Conservation (phyloP, 2,797 vertebrate species). For the Lepidocolaptes lacrymiger region DNA sequence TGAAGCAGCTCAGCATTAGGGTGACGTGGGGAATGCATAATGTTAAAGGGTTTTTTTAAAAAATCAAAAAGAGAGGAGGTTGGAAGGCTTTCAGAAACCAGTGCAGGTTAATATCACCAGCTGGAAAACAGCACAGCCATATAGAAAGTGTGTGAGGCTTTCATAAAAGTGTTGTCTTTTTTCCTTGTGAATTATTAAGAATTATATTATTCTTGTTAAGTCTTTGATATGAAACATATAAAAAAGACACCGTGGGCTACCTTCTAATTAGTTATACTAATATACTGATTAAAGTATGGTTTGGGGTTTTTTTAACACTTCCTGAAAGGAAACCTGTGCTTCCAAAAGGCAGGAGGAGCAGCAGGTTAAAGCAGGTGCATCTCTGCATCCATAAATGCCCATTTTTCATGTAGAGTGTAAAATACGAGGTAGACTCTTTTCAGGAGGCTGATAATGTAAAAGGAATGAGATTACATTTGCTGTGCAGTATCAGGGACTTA, state of each 20-base stretch:
- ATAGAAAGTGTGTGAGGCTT: not conserved
- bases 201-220: not conserved
- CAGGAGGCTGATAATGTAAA: not conserved
- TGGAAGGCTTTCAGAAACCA: not conserved
- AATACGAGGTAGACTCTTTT: not conserved
- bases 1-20: not conserved
- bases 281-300: not conserved
- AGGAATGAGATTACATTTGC: slow-evolving; percentile 47
- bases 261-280: not conserved
- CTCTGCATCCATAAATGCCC: not conserved
- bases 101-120: not conserved
- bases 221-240: not conserved
- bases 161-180: not conserved
- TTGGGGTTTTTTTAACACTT: not conserved
- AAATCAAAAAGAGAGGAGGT: not conserved
- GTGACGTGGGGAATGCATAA: not conserved
- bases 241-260: not conserved
- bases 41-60: not conserved
- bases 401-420: not conserved
- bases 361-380: not conserved
- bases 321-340: not conserved
- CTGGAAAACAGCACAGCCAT: not conserved
- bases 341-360: not conserved
- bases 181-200: not conserved
- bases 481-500: not conserved